Evolutionary conservation across 1,140 invertebrate genomes (phyloP), one percentile per base, ranked within the genome.

Genomic region (Cherax destructor): DNA sequence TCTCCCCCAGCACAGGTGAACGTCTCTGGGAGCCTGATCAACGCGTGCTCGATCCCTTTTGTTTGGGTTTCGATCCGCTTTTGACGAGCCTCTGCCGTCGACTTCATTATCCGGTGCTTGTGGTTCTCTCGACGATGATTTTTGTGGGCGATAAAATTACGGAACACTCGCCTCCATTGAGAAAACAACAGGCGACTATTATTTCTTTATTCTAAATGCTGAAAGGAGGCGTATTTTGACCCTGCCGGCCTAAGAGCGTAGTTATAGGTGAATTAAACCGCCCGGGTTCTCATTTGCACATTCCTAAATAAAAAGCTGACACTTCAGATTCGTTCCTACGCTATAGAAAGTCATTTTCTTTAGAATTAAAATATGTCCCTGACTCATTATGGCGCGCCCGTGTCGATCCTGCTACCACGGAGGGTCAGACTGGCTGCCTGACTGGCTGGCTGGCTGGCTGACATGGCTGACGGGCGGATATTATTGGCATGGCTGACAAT

Each of bases 121-220:
- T 88, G 86, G 86, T 80, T 88, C 86, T 88, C 86, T 80, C 76
- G 59, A 56, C 86, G 86, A 88, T 76, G 86, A 88, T 88, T 88
- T 88, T 88, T 88, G 86, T 79, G 74, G 86, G 86, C 86, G 86
- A 88, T 88, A 88, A 88, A 88, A 88, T 88, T 88, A 80, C 86
- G 77, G 86, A 50, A 88, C 86, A 88, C 86, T 88, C 83, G n/a
- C 83, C 79, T 11, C 76, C 50, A 80, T 69, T 69, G 76, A 88
- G 50, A 86, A 77, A 79, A 88, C 74, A 88, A 79, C 76, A 88
- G 86, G 47, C 72, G 74, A 80, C 86, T 78, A 88, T 88, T 88
- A 88, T 88, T 88, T 86, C 47, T 86, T 50, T 86, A 74, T 76
- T 86, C 65, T 74, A 81, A 81, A 79, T 72, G 41, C 30, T 86